Percentiles rank a stretch among this genome's conserved stretches.
Conservation (phyloP, 2,113 vertebrate species). For the Eonycteris spelaea region DNA sequence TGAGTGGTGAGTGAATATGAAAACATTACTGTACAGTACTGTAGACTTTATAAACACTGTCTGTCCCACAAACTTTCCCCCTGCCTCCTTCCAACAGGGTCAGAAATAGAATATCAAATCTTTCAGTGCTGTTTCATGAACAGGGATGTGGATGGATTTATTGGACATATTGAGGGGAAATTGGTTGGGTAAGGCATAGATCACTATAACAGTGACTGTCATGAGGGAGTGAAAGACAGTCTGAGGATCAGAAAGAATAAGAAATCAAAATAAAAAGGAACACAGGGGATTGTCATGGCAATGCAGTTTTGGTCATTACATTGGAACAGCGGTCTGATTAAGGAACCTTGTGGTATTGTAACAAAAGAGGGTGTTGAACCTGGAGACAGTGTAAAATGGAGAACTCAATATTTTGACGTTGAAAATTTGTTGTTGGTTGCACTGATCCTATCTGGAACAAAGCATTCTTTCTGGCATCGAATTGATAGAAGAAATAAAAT, state of each 20-base stretch:
- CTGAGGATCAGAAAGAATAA: background rate
- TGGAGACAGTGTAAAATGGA: background rate
- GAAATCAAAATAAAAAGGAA: background rate
- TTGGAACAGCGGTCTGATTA: background rate
- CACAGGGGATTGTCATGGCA: background rate
- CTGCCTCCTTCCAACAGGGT: background rate
- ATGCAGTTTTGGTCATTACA: background rate
- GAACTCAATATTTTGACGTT: background rate
- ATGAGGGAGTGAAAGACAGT: background rate
- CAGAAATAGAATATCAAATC: background rate
- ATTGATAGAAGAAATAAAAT: background rate
- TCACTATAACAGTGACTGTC: background rate
- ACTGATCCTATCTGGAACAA: no score
- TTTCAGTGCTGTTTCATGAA: background rate
- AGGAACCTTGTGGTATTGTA: background rate
- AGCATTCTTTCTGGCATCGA: background rate
- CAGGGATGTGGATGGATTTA: background rate
- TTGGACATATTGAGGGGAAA: background rate
- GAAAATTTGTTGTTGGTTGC: background rate
- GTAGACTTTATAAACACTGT: background rate
- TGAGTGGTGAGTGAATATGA: background rate
- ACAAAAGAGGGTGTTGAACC: background rate
- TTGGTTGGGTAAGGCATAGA: background rate
- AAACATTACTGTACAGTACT: background rate
- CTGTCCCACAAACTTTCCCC: background rate